Evolutionary conservation across 2,113 vertebrate genomes (phyloP).

Genomic region (Ornithorhynchus anatinus): DNA sequence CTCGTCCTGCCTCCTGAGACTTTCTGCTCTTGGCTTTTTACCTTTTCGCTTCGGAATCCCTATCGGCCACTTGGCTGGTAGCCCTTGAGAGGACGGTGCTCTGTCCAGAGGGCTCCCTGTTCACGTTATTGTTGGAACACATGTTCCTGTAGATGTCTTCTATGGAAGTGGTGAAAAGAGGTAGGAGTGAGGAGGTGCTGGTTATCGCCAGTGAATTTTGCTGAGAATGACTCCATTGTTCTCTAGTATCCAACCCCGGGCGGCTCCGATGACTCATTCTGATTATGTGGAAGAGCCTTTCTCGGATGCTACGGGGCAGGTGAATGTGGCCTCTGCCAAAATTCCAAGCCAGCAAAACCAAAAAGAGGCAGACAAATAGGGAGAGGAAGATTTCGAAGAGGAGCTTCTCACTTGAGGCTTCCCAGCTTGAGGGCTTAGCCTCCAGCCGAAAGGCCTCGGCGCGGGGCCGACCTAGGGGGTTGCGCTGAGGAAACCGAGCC

Average conservation of each 20-base stretch:
- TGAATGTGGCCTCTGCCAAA: constrained; percentile 61
- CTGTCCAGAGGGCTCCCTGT: background rate
- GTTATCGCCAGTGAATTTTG: background rate
- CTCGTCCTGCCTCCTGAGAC: too few relatives aligned
- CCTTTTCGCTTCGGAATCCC: background rate
- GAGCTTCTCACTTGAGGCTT: constrained; percentile 15
- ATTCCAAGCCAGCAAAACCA: constrained; percentile 66
- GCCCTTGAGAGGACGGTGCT: background rate
- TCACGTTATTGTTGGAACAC: background rate
- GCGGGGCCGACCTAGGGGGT: fast-evolving
- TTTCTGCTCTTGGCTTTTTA: too few relatives aligned
- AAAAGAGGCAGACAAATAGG: constrained; percentile 52
- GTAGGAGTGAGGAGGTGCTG: fast-evolving
- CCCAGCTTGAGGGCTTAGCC: background rate
- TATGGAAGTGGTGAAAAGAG: background rate
- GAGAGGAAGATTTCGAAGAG: constrained; percentile 51
- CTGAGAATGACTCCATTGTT: fast-evolving
- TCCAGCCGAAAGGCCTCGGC: background rate
- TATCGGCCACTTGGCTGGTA: background rate
- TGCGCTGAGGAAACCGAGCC: background rate
- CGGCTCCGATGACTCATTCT: background rate
- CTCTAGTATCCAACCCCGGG: background rate
- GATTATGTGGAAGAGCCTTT: background rate
- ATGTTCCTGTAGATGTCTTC: background rate
- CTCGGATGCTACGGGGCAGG: constrained; percentile 23